Evolutionary conservation across 1,140 invertebrate genomes (phyloP).

Genomic region (Heliothis virescens): DNA sequence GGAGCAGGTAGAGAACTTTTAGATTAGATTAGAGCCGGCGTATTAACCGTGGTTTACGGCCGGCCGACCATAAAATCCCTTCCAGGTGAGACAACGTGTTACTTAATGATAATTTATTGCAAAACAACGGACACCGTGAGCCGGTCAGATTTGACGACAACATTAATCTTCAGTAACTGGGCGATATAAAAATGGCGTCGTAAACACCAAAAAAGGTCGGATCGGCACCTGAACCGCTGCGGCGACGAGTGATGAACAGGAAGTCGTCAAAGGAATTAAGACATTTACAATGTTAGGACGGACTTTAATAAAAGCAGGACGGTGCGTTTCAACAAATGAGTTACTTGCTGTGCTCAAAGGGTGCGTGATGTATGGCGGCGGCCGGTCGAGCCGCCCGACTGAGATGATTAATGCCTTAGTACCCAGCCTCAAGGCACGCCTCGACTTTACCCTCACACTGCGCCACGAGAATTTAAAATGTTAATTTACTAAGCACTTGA

Average conservation of each 20-base stretch:
- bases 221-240: constrained; percentile 65
- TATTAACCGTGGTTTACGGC: constrained; percentile 69
- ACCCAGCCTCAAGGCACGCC: constrained; percentile 54
- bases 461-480: constrained; percentile 61
- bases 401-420: constrained; percentile 77
- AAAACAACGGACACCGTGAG: constrained; percentile 65
- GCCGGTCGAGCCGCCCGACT: constrained; percentile 60
- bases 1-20: constrained; percentile 69
- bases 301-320: constrained; percentile 77
- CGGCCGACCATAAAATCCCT: constrained; percentile 67
- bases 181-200: constrained; percentile 63
- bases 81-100: constrained; percentile 73
- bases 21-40: constrained; percentile 71
- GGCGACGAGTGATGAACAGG: constrained; percentile 71
- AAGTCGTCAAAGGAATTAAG: constrained; percentile 82
- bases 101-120: constrained; percentile 83
- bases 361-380: constrained; percentile 71
- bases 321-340: constrained; percentile 76
- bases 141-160: constrained; percentile 65
- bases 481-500: constrained; percentile 65
- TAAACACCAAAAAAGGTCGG: constrained; percentile 60
- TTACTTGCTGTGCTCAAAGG: constrained; percentile 71
- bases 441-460: constrained; percentile 51
- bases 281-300: constrained; percentile 76
- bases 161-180: constrained; percentile 78